A percentile compares a stretch with the other conserved stretches of the same genome.
Conservation (phyloP, 2,113 vertebrate genomes). For the Hystrix cristata region DNA sequence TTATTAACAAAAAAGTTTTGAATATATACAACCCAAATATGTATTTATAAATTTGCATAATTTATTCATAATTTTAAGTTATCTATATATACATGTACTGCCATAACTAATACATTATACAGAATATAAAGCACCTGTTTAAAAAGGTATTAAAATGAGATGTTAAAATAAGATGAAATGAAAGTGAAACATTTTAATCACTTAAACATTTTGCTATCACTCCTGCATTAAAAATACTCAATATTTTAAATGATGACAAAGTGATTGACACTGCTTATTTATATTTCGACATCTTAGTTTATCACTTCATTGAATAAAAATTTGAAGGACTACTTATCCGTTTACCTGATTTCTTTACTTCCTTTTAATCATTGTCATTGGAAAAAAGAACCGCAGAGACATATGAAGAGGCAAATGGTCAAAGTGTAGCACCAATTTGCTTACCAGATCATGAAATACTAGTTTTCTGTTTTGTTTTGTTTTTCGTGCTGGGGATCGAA, state of each 20-base stretch:
- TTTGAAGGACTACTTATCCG: neutral
- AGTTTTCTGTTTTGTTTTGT: neutral
- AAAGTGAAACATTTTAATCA: conserved; percentile 50
- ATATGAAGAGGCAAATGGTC: neutral
- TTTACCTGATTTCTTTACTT: conserved; percentile 24
- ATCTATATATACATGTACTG: neutral
- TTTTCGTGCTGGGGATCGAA: too few species aligned
- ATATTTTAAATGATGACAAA: conserved; percentile 41
- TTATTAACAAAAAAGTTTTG: neutral
- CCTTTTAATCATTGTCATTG: neutral
- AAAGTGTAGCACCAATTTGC: neutral
- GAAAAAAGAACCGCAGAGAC: neutral
- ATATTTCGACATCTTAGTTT: neutral
- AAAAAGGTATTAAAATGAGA: neutral
- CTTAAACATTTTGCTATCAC: conserved; percentile 16
- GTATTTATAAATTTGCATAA: neutral
- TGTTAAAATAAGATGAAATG: conserved; percentile 7
- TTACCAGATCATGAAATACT: neutral
- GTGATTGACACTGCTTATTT: neutral
- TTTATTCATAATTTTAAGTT: neutral
- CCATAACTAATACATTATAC: neutral
- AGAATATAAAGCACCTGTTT: neutral
- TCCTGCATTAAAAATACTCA: neutral
- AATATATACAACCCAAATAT: neutral
- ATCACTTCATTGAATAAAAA: neutral